phyloP scores from a whole-genome alignment of 2,797 vertebrate genomes.

The Alectoris magna region DNA sequence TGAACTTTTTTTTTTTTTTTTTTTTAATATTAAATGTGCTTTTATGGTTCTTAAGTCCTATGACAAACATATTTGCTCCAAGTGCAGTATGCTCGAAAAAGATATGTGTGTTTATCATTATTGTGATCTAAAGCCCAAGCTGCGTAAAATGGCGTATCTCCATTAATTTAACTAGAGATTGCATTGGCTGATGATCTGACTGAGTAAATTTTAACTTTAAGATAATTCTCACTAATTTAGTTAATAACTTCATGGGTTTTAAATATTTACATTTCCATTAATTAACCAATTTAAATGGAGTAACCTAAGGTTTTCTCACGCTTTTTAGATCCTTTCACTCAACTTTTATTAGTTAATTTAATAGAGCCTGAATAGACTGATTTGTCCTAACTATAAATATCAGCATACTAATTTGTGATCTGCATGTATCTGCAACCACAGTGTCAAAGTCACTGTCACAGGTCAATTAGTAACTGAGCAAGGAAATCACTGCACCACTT shows the following conservation, averaged over 20 bases:
- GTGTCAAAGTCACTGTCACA: neutral
- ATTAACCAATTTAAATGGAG: conserved; percentile 1
- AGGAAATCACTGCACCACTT: neutral
- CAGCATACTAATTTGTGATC: neutral
- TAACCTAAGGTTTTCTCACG: neutral
- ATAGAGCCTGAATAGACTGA: neutral
- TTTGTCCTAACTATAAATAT: neutral
- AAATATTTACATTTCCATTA: conserved; percentile 48
- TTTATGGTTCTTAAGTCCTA: neutral
- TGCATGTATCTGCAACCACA: neutral
- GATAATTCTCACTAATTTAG: conserved; percentile 45
- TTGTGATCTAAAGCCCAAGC: neutral
- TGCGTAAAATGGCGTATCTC: neutral
- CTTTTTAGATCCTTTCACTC: neutral
- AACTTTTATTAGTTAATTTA: conserved; percentile 1
- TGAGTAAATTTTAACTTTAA: conserved; percentile 33
- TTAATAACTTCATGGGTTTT: conserved; percentile 1
- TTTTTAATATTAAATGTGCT: neutral
- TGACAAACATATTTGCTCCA: neutral
- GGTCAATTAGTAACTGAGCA: neutral
- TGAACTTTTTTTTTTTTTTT: neutral
- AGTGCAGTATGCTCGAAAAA: neutral
- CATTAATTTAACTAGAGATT: neutral
- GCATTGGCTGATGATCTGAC: neutral
- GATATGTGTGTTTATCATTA: neutral